Base-by-base conservation (phyloP, 37 sponge, comb jelly and placozoan genomes). In the Amphimedon queenslandica region DNA sequence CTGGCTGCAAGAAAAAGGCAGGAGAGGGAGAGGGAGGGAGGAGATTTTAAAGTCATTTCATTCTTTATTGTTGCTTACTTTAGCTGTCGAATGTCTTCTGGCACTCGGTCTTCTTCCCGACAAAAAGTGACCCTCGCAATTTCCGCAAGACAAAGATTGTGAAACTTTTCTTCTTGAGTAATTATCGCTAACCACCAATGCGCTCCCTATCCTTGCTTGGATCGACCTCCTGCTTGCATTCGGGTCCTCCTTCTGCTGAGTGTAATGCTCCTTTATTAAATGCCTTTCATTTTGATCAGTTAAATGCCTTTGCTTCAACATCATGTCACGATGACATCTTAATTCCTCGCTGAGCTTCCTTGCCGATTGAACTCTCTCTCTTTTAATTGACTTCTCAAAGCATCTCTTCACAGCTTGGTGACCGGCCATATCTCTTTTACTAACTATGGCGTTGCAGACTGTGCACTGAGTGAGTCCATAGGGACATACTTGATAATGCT, bases 261-360 rank as follows among this genome's bases (percentile, higher is more conserved):
- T 31, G 56, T 83, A 83, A 35, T 83, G 72, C 0, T 80, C 81
- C 38, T 58, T 72, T 0, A 70, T 64, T 18, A 89, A 29, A 23
- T 60, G 51, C 40, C 90, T 89, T 67, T 89, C 84, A 20, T 66
- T 63, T 40, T 89, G 90, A n/a, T 89, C 90, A 1, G 90, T 80
- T 3, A 65, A 41, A 57, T 89, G 90, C 3, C 84, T 30, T 21
- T 79, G 76, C 16, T 69, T 71, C 0, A 51, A 53, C 77, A 89
- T 64, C 60, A 80, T 76, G 3, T 71, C 38, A 6, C 81, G 67
- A 32, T 89, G 85, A 0, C 68, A 71, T 37, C 64, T 40, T 20
- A 84, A 72, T 37, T 80, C 77, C 13, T 71, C 40, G 0, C 71
- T 71, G 40, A 84, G 65, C 30, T 65, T 64, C 32, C 78, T 55